Evolutionary conservation across 2,888 invertebrate genomes (phyloP).

Genomic region (Pyrochroa serraticornis): DNA sequence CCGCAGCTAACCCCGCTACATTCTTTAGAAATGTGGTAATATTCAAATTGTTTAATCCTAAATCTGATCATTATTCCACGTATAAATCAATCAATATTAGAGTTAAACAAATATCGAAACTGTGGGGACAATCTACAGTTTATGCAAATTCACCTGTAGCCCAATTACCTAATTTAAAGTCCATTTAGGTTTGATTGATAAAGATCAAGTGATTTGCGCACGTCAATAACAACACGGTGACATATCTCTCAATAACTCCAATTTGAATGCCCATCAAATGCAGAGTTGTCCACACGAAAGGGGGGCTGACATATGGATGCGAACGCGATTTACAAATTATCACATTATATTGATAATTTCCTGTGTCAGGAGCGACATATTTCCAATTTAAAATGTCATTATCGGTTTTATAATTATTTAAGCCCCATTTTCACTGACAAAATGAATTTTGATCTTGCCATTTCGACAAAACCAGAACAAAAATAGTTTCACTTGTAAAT

Average conservation of each 20-base stretch:
- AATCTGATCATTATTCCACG: too few relatives aligned
- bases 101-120: too few relatives aligned
- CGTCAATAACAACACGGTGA: constrained; percentile 34
- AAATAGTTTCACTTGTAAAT: neutral
- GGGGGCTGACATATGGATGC: constrained; percentile 15
- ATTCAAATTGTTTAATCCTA: too few relatives aligned
- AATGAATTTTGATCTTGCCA: too few relatives aligned
- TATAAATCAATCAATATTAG: too few relatives aligned
- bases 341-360: constrained; percentile 30
- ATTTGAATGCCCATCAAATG: constrained; percentile 30
- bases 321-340: constrained; percentile 24
- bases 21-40: too few relatives aligned
- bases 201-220: constrained; percentile 37
- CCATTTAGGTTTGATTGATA: constrained; percentile 29
- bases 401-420: constrained; percentile 23
- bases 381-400: constrained; percentile 24
- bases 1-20: too few relatives aligned
- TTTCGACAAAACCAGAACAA: neutral
- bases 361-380: constrained; percentile 25
- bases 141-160: too few relatives aligned
- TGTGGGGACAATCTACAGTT: too few relatives aligned
- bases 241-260: constrained; percentile 25
- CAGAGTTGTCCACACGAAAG: constrained; percentile 19
- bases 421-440: neutral
- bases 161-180: constrained; percentile 10